Evolutionary conservation across 2,797 vertebrate species (phyloP).

Genomic region (Lepidocolaptes lacrymiger): DNA sequence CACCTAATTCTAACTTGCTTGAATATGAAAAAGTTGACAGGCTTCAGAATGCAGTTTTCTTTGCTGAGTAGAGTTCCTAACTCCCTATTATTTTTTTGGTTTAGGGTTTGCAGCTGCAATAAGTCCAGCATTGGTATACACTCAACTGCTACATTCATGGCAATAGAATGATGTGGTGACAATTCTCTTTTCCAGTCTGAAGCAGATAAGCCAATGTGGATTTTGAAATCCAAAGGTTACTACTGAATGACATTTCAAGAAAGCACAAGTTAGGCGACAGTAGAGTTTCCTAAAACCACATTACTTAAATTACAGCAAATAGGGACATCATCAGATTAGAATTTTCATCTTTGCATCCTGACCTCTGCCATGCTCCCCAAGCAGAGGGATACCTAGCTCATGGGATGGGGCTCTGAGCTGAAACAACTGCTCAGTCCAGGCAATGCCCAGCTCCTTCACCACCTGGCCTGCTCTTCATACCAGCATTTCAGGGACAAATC

Average conservation of each 20-base stretch:
- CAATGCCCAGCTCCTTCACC: not conserved
- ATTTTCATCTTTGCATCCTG: not conserved
- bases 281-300: not conserved
- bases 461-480: not conserved
- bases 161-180: not conserved
- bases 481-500: not conserved
- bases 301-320: not conserved
- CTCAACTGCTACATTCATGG: not conserved
- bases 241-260: not conserved
- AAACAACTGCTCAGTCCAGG: not conserved
- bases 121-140: rapidly evolving
- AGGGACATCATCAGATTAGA: not conserved
- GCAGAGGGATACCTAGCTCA: not conserved
- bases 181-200: not conserved
- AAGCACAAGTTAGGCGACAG: not conserved
- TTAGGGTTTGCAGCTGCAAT: not conserved
- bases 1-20: not conserved
- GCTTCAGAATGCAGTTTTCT: not conserved
- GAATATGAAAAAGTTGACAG: not conserved
- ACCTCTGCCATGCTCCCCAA: rapidly evolving
- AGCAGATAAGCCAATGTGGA: not conserved
- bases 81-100: not conserved
- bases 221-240: not conserved
- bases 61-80: not conserved
- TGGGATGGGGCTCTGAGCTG: rapidly evolving